Conservation (phyloP, 2,888 invertebrate species). For the Tholera decimalis region DNA sequence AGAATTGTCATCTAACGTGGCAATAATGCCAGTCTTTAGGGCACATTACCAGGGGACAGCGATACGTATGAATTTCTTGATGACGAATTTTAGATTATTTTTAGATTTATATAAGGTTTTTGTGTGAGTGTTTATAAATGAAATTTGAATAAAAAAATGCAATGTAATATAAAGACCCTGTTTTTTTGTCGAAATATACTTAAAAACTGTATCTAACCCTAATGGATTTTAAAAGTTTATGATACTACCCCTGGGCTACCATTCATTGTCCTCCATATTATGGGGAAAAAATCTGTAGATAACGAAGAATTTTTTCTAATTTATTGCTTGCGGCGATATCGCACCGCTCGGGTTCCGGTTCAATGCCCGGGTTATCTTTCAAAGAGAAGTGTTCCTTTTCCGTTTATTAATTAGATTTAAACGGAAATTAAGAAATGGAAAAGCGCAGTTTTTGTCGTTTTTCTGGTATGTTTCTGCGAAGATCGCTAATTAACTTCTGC, state of each 20-base stretch:
- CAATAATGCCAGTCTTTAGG: no score
- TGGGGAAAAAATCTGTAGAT: slow-evolving; percentile 42
- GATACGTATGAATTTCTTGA: no score
- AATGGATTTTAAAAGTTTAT: slow-evolving; percentile 35
- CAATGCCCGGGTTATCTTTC: slow-evolving; percentile 69
- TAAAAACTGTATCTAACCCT: neutral
- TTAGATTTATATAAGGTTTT: no score
- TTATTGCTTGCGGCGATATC: slow-evolving; percentile 64
- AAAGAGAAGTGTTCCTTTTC: slow-evolving; percentile 66
- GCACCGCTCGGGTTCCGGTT: slow-evolving; percentile 57
- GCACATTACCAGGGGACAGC: no score
- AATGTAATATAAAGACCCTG: neutral
- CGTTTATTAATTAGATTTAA: slow-evolving; percentile 66
- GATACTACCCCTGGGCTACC: slow-evolving; percentile 14
- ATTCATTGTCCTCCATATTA: slow-evolving; percentile 34
- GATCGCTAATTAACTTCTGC: slow-evolving; percentile 42
- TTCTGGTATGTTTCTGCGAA: slow-evolving; percentile 46
- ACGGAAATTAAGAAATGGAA: slow-evolving; percentile 66
- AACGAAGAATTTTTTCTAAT: slow-evolving; percentile 58
- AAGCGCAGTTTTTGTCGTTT: slow-evolving; percentile 55
- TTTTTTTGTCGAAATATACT: neutral
- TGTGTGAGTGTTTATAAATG: no score
- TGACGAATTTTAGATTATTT: no score
- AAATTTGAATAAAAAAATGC: no score
- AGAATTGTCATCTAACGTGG: no score